Percentiles rank a stretch among this genome's conserved stretches.
phyloP scores from a whole-genome alignment of 2,888 invertebrate genomes.

The Lochmaea capreae region DNA sequence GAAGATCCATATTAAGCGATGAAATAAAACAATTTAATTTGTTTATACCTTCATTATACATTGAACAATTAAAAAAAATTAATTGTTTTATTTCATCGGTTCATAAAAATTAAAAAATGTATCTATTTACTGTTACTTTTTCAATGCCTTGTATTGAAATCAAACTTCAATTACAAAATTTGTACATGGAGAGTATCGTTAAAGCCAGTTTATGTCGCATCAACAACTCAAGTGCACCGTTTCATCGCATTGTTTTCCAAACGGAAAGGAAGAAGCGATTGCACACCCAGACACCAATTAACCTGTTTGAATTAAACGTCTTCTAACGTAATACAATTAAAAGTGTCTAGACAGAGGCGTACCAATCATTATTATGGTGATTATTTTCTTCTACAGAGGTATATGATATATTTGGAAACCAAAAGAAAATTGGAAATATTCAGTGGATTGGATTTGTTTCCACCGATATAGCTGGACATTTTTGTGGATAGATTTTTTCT shows the following conservation, averaged over 20 bases:
- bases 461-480: too few relatives aligned
- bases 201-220: conserved; percentile 1
- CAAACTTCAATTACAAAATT: not conserved
- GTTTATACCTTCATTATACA: too few relatives aligned
- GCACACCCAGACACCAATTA: conserved; percentile 44
- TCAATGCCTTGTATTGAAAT: not conserved
- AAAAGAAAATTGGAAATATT: too few relatives aligned
- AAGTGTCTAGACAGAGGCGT: conserved; percentile 19
- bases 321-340: conserved; percentile 46
- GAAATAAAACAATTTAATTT: too few relatives aligned
- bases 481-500: too few relatives aligned
- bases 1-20: too few relatives aligned
- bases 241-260: conserved; percentile 42
- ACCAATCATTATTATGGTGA: not conserved
- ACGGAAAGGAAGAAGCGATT: conserved; percentile 37
- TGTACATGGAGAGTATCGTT: not conserved
- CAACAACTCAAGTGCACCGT: conserved; percentile 39
- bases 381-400: too few relatives aligned
- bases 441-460: too few relatives aligned
- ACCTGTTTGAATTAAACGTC: conserved; percentile 45
- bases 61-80: too few relatives aligned
- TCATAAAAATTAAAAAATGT: not conserved
- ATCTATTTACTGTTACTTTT: not conserved
- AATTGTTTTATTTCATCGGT: too few relatives aligned
- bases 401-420: too few relatives aligned